Evolutionary conservation across 2,113 vertebrate genomes (phyloP), one percentile per base, ranked within the genome.

Genomic region (Esox niger): DNA sequence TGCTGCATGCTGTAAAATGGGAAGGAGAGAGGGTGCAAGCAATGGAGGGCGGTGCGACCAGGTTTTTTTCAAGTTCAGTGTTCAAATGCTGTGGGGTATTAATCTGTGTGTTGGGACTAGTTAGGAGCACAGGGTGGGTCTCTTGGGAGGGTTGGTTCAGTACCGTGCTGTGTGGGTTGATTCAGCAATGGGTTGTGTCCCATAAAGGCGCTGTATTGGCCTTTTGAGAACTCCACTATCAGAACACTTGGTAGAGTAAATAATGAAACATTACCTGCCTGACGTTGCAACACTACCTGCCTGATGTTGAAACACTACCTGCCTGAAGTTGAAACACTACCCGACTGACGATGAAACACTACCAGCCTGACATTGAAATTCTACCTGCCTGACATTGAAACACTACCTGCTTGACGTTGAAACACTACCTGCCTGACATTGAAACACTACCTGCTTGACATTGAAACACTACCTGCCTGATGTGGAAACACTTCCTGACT

Each of bases 71-170:
- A 32, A 46, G 25, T 35, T 30, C 17, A 49, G 56, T 60, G 49
- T 62, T 68, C 60, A 74, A 68, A 66, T 58, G 60, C 66, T 20
- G 27, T 10, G 27, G 30, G 13, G 27, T 64, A 71, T 32, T 71
- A 63, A 71, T 52, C 47, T 52, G 47, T 21, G 20, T 21, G 47
- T 15, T 29, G 68, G n/a, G 6, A 0, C 2, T n/a, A n/a, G n/a
- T 20, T 33, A 2, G 8, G 56, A 33, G 32, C 2, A 56, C n/a
- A 31, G 47, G n/a, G 47, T 21, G 6, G n/a, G 20, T 52, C 47
- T 52, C 38, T 52, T 17, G 6, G 47, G 47, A 52, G 47, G 8
- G 38, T 43, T 43, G 38, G 47, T 17, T 21, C 47, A 52, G 20
- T 7, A 52, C 47, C n/a, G 47, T 4, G 47, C 47, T 52, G 47